Base-by-base conservation (phyloP, 2,113 vertebrate species). In the Sarotherodon lohbergeri region DNA sequence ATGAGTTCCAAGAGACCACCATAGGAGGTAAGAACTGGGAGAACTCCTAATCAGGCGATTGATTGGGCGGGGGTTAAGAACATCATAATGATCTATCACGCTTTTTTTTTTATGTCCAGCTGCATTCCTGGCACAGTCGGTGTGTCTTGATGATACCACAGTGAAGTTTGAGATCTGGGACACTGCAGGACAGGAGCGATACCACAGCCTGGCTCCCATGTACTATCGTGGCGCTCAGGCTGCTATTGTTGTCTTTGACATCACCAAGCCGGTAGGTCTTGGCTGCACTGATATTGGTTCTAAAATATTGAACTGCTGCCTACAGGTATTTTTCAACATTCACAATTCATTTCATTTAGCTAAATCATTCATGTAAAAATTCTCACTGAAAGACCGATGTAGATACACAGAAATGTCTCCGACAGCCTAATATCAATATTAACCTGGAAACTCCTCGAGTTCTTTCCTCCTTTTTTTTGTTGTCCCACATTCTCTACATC, bases 91-190 rank as follows among this genome's bases (percentile, higher is more conserved):
- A 87, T 80, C 16, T 83, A n/a, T 86, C 7, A 3, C 3, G 24
- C 29, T 7, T n/a, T 29, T 73, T 13, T 5, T 5, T 39, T 48
- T 56, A 1, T 68, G 19, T 90, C 32, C 92, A 97, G 97, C 97
- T 88, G 97, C 97, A 1, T 97, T 97, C 91, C 89, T 97, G 93
- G 97, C 97, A n/a, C 97, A 97, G 96, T 97, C 97, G 1, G 97
- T 97, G 90, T 97, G 97, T 91, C 85, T 97, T 27, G 97, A 97
- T 3, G 97, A 97, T 86, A 97, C 97, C 81, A 97, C 97, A 0
- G 97, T 97, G 82, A 97, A 97, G 96, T 97, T 97, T 95, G 97
- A 97, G 94, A 97, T 97, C 92, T 97, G 97, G 97, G 97, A 97
- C 95, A 97, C 97, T 1, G 97, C 97, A 1, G 97, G 97, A 55